A percentile compares a stretch with the other conserved stretches of the same genome.
Conservation (phyloP, 2,113 vertebrate species). For the Bos indicus region DNA sequence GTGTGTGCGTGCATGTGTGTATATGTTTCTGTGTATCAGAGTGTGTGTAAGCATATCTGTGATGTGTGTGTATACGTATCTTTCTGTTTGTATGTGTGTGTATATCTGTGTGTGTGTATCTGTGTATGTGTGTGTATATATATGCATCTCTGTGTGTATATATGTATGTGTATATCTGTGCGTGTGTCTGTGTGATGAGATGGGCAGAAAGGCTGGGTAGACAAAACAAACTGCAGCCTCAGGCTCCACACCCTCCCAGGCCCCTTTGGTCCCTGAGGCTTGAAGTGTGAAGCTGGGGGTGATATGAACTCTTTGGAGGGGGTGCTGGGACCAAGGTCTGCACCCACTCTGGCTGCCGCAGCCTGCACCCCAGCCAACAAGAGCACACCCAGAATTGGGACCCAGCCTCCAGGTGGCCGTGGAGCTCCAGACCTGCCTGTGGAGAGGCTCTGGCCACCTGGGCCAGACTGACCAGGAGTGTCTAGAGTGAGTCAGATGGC, state of each 20-base stretch:
- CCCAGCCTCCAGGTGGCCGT: neutral
- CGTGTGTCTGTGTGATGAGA: neutral
- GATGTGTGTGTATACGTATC: neutral
- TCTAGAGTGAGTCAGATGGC: neutral
- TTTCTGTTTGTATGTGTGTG: too few relatives aligned
- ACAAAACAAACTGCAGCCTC: neutral
- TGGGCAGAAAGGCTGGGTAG: neutral
- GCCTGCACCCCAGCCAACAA: neutral
- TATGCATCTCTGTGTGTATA: too few relatives aligned
- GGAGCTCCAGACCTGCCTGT: too few relatives aligned
- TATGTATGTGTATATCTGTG: neutral
- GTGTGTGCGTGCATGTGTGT: too few relatives aligned
- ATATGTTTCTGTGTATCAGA: neutral
- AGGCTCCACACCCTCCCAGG: accelerated
- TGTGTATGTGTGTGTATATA: too few relatives aligned
- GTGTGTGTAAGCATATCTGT: neutral
- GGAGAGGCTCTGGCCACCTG: neutral
- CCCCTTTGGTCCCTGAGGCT: neutral
- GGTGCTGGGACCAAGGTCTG: neutral
- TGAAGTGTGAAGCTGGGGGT: neutral
- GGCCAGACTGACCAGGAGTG: neutral
- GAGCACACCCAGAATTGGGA: neutral
- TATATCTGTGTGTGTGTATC: too few relatives aligned
- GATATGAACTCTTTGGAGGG: neutral
- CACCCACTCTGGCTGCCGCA: neutral